phyloP scores from a whole-genome alignment of 2,113 vertebrate genomes.

The Gasterosteus nipponicus region DNA sequence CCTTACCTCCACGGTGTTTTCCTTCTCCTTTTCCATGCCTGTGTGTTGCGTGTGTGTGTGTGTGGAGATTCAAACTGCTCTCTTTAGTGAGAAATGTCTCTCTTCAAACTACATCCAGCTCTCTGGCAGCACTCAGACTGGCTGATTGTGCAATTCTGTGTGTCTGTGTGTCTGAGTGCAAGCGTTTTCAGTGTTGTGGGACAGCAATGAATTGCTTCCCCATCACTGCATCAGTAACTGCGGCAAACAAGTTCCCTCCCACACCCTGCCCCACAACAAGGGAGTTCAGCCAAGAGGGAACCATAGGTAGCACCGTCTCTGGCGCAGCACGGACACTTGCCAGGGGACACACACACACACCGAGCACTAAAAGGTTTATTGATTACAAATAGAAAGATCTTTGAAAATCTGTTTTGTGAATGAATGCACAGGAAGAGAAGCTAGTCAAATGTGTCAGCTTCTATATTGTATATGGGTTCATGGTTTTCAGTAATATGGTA shows the following conservation, averaged over 20 bases:
- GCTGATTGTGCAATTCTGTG: conserved; percentile 42
- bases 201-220: conserved; percentile 80
- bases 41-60: conserved; percentile 38
- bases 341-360: conserved; percentile 20
- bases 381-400: neutral
- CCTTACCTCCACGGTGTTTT: conserved; percentile 75
- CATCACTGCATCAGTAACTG: conserved; percentile 78
- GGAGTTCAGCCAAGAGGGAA: conserved; percentile 74
- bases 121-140: conserved; percentile 44
- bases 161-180: conserved; percentile 22
- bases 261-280: conserved; percentile 55
- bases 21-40: conserved; percentile 75
- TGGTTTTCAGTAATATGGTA: neutral
- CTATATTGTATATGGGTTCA: neutral
- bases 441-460: neutral
- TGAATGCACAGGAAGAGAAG: neutral
- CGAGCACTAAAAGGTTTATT: neutral
- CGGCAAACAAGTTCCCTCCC: conserved; percentile 74
- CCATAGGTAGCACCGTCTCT: conserved; percentile 31
- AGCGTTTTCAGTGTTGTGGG: conserved; percentile 64
- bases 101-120: conserved; percentile 49
- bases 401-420: neutral
- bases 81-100: conserved; percentile 44
- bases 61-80: conserved; percentile 29
- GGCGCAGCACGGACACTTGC: conserved; percentile 52